Conservation (phyloP, 2,797 vertebrate species). For the Brachyrhaphis roseni region DNA sequence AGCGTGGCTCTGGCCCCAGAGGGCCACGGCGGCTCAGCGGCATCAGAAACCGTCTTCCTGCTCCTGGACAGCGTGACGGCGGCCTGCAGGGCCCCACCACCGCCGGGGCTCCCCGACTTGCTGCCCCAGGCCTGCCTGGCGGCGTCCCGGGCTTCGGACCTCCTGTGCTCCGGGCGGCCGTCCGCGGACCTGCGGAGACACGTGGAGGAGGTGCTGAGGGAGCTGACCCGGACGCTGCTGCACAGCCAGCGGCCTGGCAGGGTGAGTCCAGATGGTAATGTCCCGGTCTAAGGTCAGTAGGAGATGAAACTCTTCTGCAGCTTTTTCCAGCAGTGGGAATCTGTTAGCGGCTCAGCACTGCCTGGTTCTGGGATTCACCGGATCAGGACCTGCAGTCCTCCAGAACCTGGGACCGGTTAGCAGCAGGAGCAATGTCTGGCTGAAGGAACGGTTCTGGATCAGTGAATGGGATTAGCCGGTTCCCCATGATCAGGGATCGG, state of each 20-base stretch:
- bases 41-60: constrained; percentile 81
- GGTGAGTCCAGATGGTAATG: constrained; percentile 58
- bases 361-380: too few relatives aligned
- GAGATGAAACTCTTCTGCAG: not conserved
- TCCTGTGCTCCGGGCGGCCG: constrained; percentile 38
- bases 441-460: not conserved
- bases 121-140: constrained; percentile 60
- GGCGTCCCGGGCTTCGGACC: constrained; percentile 47
- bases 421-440: too few relatives aligned
- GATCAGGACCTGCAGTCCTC: too few relatives aligned
- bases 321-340: not conserved
- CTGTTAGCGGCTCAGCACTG: too few relatives aligned
- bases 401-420: too few relatives aligned
- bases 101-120: constrained; percentile 20
- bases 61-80: constrained; percentile 83
- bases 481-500: not conserved
- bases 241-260: constrained; percentile 32
- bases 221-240: constrained; percentile 68
- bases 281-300: not conserved
- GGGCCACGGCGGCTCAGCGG: constrained; percentile 60
- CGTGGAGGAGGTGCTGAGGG: constrained; percentile 61
- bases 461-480: not conserved
- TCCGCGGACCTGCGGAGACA: constrained; percentile 32
- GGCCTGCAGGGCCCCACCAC: constrained; percentile 73
- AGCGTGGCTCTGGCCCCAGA: constrained; percentile 63